Conservation (phyloP, 2,113 vertebrate genomes). For the Macquaria ambigua region DNA sequence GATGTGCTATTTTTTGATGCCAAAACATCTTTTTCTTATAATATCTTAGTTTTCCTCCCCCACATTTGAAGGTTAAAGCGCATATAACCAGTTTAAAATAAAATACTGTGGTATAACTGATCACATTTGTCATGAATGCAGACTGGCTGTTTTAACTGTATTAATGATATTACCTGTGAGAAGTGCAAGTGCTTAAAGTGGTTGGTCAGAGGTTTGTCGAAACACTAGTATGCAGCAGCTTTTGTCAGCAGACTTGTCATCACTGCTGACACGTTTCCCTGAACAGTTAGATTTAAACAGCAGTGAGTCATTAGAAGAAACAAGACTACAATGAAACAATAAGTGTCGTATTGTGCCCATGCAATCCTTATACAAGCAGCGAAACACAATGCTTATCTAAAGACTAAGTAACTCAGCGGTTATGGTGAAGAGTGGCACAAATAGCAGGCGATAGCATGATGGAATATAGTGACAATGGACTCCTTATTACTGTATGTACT, state of each 20-base stretch:
- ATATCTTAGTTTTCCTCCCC: not conserved
- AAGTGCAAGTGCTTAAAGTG: not conserved
- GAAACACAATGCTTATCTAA: conserved; percentile 9
- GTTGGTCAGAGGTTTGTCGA: not conserved
- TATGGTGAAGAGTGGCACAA: conserved; percentile 7
- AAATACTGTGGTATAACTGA: too few species aligned
- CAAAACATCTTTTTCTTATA: not conserved
- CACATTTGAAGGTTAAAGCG: not conserved
- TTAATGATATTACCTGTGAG: not conserved
- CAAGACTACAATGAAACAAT: not conserved
- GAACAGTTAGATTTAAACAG: not conserved
- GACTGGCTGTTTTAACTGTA: not conserved
- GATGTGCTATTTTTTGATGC: not conserved
- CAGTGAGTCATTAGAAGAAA: conserved; percentile 6
- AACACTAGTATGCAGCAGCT: not conserved
- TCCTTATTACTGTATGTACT: conserved; percentile 37
- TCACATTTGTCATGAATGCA: not conserved
- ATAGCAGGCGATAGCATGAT: conserved; percentile 5
- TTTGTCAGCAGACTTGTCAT: not conserved
- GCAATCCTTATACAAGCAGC: not conserved
- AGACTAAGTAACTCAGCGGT: conserved; percentile 11
- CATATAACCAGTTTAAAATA: too few species aligned
- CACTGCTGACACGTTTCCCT: not conserved
- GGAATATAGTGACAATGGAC: conserved; percentile 18
- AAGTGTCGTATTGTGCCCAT: not conserved